Conservation (phyloP, 2,113 vertebrate species). For the Muscicapa adusta region DNA sequence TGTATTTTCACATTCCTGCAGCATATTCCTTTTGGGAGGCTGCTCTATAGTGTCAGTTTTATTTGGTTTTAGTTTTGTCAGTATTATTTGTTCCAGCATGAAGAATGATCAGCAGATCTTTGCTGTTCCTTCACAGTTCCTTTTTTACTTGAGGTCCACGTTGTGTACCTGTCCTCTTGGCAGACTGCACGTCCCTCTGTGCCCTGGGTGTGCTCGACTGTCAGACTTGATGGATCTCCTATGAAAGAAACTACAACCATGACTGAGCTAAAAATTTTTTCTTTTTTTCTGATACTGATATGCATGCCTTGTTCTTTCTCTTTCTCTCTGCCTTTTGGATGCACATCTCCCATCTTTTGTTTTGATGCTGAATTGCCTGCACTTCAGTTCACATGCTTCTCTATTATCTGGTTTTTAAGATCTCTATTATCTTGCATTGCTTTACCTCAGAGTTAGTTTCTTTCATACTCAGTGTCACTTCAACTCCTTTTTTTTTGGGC, state of each 20-base stretch:
- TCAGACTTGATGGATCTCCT: neutral
- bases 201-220: neutral
- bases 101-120: neutral
- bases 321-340: neutral
- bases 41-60: neutral
- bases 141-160: neutral
- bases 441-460: neutral
- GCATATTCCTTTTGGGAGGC: neutral
- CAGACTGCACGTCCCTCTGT: neutral
- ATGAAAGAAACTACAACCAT: neutral
- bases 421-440: neutral
- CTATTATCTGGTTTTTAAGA: neutral
- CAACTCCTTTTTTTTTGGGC: fast-evolving
- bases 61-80: neutral
- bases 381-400: neutral
- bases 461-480: neutral
- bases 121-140: neutral
- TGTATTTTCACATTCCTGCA: neutral
- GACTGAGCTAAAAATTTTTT: neutral
- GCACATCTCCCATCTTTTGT: neutral
- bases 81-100: neutral
- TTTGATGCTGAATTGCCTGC: neutral
- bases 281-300: neutral
- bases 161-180: neutral
- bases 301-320: neutral